Base-by-base conservation (phyloP, 2,113 vertebrate species). In the Scytalopus superciliaris region DNA sequence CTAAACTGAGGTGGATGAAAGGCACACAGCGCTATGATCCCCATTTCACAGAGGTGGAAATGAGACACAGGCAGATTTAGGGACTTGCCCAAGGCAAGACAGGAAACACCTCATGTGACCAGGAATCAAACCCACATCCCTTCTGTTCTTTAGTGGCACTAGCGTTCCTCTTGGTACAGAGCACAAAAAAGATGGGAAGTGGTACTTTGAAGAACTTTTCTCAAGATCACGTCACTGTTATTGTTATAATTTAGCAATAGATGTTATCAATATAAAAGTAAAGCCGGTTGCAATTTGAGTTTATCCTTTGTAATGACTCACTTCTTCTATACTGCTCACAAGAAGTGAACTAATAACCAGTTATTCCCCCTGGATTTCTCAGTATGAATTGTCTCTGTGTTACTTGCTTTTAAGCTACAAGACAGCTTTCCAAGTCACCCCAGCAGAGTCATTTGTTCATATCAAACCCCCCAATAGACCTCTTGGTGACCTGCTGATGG, bases 281-380 rank as follows among this genome's bases (percentile, higher is more conserved):
- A 97, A 96, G 95, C 95, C 84, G 82, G 93, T 97, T 93, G 96
- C 95, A 97, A 97, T 97, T 96, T 96, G 87, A 96, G 82, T 96
- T 95, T 97, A 96, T 95, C 96, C 96, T 95, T 96, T 75, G 55
- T 83, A 94, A 95, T 96, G 93, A 95, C 95, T 97, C 96, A 95
- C 82, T 95, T 94, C 91, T 96, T 96, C 95, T 93, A 96, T 91
- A 80, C 75, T 95, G 87, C 94, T 77, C 92, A 90, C 84, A 88
- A 97, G 87, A 93, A 88, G 42, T 77, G 87, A 97, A 94, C 72
- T 97, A 95, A 95, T 96, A 93, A 78, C 59, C 75, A 96, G 90
- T 84, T 93, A 96, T 95, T 94, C 96, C 96, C 93, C 84, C 72
- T 91, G 91, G 95, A 95, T 94, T 94, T 97, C 93, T 94, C 95